A percentile compares a stretch with the other conserved stretches of the same genome.
These are phyloP conservation scores for Halocynthia roretzi DNA, from an alignment of 23 tunicate genomes.

Conservation along the genomic window DNA sequence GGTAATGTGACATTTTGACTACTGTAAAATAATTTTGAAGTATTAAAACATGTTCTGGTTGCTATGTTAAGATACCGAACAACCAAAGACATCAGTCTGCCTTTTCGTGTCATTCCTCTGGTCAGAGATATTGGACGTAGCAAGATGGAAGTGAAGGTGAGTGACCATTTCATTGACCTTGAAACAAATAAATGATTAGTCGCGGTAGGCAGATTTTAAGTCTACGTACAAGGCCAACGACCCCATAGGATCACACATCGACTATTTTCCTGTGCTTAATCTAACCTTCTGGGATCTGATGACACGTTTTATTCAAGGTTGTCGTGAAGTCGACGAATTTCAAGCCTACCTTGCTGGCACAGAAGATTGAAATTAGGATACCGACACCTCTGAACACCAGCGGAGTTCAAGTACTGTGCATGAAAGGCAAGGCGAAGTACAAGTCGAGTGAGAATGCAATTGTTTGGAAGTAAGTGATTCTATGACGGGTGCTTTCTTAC, in stretches of 20 bases:
- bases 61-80: slow-evolving; percentile 57
- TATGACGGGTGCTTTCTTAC: too few species aligned
- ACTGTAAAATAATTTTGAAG: background rate
- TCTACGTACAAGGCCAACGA: background rate
- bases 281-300: background rate
- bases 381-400: slow-evolving; percentile 97
- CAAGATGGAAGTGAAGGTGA: slow-evolving; percentile 96
- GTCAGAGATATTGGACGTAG: slow-evolving; percentile 94
- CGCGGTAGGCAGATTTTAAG: background rate
- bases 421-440: slow-evolving; percentile 98
- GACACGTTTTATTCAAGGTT: background rate
- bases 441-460: slow-evolving; percentile 95
- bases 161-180: background rate
- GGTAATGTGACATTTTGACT: background rate
- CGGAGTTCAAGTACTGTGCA: slow-evolving; percentile 92
- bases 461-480: slow-evolving; percentile 92
- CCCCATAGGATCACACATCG: background rate
- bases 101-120: slow-evolving; percentile 93
- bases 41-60: background rate
- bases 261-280: background rate
- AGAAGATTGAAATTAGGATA: slow-evolving; percentile 91
- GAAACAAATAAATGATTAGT: too few species aligned
- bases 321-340: slow-evolving; percentile 88
- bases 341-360: slow-evolving; percentile 93
- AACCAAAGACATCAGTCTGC: slow-evolving; percentile 87